Evolutionary conservation across 2,113 vertebrate species (phyloP).

Genomic region (Cercocebus atys): DNA sequence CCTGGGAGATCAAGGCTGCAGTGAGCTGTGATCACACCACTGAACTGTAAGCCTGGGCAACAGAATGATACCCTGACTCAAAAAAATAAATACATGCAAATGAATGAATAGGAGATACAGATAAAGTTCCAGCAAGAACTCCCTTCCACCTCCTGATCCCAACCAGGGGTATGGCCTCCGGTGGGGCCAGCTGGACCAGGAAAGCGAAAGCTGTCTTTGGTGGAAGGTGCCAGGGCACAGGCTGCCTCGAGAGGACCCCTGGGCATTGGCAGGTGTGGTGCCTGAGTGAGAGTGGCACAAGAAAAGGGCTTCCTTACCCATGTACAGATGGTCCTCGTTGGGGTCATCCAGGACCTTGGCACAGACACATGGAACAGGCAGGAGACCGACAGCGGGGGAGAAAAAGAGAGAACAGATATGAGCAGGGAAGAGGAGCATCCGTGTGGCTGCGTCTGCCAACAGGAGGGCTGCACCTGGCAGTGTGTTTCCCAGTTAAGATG

Average conservation of each 20-base stretch:
- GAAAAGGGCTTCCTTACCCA: constrained; percentile 89
- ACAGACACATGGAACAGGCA: constrained; percentile 55
- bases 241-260: neutral
- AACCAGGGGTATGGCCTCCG: neutral
- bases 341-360: constrained; percentile 97
- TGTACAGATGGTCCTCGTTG: constrained; percentile 98
- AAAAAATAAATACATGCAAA: neutral
- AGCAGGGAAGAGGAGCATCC: neutral
- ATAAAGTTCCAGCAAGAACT: neutral
- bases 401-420: neutral
- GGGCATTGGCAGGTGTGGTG: rapidly evolving
- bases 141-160: neutral
- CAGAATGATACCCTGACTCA: neutral
- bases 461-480: neutral
- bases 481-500: neutral
- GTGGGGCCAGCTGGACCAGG: neutral
- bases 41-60: neutral
- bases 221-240: too few species aligned
- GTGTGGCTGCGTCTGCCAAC: neutral
- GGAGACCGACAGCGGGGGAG: neutral
- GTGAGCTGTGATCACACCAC: too few species aligned
- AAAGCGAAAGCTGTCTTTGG: neutral
- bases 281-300: neutral
- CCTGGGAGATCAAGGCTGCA: too few species aligned
- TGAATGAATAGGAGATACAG: neutral